A percentile compares a stretch with the other conserved stretches of the same genome.
phyloP scores from a whole-genome alignment of 2,888 invertebrate genomes.

The Drosophila koepferae region DNA sequence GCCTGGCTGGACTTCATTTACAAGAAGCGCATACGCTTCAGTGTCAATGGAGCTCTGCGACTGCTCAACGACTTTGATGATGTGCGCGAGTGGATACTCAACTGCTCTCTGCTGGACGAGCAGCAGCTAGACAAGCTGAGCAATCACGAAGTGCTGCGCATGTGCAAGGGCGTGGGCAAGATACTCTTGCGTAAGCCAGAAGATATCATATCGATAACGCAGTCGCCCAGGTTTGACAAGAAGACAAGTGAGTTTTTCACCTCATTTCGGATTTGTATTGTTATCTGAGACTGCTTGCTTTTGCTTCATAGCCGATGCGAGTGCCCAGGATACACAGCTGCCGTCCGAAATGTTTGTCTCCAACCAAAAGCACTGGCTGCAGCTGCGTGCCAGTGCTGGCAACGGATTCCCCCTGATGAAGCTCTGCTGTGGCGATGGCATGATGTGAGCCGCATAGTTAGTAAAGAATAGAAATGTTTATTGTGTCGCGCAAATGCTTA shows the following conservation, averaged over 20 bases:
- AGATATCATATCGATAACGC: constrained; percentile 92
- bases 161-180: constrained; percentile 94
- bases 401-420: constrained; percentile 70
- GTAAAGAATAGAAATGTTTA: constrained; percentile 69
- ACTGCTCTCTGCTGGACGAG: constrained; percentile 87
- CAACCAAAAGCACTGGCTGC: constrained; percentile 95
- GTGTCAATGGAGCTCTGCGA: constrained; percentile 91
- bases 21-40: constrained; percentile 92
- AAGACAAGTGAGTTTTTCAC: constrained; percentile 61
- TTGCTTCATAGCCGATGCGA: constrained; percentile 83
- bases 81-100: constrained; percentile 91
- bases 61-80: constrained; percentile 93
- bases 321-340: constrained; percentile 88
- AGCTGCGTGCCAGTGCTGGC: constrained; percentile 87
- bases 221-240: constrained; percentile 83
- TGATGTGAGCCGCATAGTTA: constrained; percentile 45
- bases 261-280: not conserved
- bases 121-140: constrained; percentile 85
- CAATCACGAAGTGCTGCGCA: constrained; percentile 86
- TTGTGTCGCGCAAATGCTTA: constrained; percentile 77
- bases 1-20: constrained; percentile 95
- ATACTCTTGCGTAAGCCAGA: constrained; percentile 92
- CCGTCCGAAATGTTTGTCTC: constrained; percentile 97
- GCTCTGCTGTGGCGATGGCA: constrained; percentile 72
- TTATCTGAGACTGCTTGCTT: not conserved